Conservation (phyloP, 1,140 invertebrate species). For the Anthonomus grandis region DNA sequence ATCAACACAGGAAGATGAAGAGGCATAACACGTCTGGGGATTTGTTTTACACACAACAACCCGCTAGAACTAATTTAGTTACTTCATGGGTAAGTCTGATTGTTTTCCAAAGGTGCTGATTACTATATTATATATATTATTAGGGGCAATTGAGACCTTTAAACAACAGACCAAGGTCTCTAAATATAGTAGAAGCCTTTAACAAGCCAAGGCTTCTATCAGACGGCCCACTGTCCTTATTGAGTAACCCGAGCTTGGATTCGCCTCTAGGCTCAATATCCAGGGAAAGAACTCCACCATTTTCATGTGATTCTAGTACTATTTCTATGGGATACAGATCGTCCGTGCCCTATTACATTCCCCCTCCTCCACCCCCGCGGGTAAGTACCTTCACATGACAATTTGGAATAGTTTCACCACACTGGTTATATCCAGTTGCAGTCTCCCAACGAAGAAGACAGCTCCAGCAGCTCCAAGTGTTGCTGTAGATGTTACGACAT, state of each 20-base stretch:
- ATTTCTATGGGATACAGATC: conserved; percentile 20
- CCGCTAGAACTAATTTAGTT: conserved; percentile 3
- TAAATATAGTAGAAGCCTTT: conserved; percentile 37
- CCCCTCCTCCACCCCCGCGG: conserved; percentile 22
- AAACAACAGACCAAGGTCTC: conserved; percentile 33
- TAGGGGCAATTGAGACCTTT: conserved; percentile 25
- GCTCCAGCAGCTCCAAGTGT: conserved; percentile 27
- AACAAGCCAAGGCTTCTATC: conserved; percentile 34
- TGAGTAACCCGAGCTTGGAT: conserved; percentile 29
- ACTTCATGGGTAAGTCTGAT: conserved; percentile 33
- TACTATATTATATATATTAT: neutral
- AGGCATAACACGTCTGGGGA: conserved; percentile 41
- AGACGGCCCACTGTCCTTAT: conserved; percentile 27
- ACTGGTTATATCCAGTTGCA: conserved; percentile 15
- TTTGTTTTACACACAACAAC: conserved; percentile 28
- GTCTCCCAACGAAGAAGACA: conserved; percentile 31
- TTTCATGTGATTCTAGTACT: conserved; percentile 33
- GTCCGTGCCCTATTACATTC: conserved; percentile 21
- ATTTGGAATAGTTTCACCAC: neutral
- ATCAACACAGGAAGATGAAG: conserved; percentile 32
- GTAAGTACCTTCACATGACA: conserved; percentile 14
- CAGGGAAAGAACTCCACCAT: conserved; percentile 41
- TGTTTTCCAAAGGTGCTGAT: neutral
- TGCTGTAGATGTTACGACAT: conserved; percentile 35
- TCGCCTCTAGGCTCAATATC: conserved; percentile 31